phyloP scores from a whole-genome alignment of 2,113 vertebrate species.

The Sinocyclocheilus maitianheensis region DNA sequence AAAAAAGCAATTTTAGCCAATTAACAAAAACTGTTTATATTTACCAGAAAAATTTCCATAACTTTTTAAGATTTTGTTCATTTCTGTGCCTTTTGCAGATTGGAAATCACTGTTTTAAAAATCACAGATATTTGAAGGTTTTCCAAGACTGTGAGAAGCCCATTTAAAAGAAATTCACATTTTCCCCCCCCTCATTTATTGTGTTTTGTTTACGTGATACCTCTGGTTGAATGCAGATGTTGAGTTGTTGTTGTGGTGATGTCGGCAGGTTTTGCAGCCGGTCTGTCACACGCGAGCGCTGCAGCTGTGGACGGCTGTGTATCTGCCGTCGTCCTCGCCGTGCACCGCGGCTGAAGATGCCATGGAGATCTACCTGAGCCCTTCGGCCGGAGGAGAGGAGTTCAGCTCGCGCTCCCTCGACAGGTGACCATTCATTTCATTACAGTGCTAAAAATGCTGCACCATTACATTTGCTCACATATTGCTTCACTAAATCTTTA shows the following conservation, averaged over 20 bases:
- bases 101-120: too few species aligned
- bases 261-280: conserved; percentile 88
- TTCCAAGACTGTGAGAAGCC: too few species aligned
- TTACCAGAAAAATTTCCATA: too few species aligned
- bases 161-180: too few species aligned
- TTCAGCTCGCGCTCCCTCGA: conserved; percentile 88
- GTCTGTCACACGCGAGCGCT: conserved; percentile 96
- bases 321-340: conserved; percentile 91
- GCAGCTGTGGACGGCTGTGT: conserved; percentile 96
- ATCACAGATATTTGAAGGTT: too few species aligned
- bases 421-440: conserved; percentile 73
- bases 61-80: too few species aligned
- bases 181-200: too few species aligned
- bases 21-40: too few species aligned
- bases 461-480: not conserved
- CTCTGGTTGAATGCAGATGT: too few species aligned
- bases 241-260: not conserved
- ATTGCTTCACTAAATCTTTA: not conserved
- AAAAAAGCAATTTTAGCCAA: too few species aligned
- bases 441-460: not conserved
- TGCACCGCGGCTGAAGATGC: conserved; percentile 91
- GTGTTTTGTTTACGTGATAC: too few species aligned
- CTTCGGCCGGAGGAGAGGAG: conserved; percentile 84
- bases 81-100: too few species aligned
- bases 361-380: conserved; percentile 89